Percentiles rank a stretch among this genome's conserved stretches.
Conservation (phyloP, 1,140 invertebrate species). For the Bombus consobrinus region DNA sequence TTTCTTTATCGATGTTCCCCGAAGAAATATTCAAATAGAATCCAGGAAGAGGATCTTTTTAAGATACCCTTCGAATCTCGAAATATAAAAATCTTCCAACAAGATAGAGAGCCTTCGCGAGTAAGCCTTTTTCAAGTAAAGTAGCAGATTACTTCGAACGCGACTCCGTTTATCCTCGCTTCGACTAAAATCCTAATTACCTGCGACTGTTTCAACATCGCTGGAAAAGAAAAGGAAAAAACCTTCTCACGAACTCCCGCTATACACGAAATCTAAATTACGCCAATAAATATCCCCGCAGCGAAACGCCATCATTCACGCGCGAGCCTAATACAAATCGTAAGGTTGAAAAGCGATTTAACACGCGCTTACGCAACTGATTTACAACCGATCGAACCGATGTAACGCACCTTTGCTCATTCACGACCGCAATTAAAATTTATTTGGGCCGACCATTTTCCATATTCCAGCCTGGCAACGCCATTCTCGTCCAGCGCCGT, state of each 20-base stretch:
- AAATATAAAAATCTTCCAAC: too few relatives aligned
- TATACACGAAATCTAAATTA: neutral
- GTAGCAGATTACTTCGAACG: too few relatives aligned
- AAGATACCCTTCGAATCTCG: too few relatives aligned
- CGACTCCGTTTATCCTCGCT: too few relatives aligned
- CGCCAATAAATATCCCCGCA: neutral
- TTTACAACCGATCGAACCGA: neutral
- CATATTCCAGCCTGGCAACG: neutral
- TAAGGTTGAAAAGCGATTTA: neutral
- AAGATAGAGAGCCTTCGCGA: too few relatives aligned
- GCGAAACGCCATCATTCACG: neutral
- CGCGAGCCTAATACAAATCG: neutral
- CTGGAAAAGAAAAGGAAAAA: neutral
- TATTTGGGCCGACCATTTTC: neutral
- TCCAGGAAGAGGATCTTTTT: too few relatives aligned
- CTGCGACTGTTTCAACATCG: too few relatives aligned
- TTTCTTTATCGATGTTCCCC: too few relatives aligned
- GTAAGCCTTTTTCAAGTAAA: too few relatives aligned
- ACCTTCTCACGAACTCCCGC: neutral
- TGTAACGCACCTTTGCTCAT: neutral
- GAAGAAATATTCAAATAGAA: too few relatives aligned
- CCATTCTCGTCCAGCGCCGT: too few relatives aligned
- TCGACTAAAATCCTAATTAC: neutral
- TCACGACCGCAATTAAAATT: neutral
- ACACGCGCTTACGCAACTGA: neutral